Percentiles rank a stretch among this genome's conserved stretches.
Evolutionary conservation across 1,140 invertebrate genomes (phyloP).

Genomic region (Drosophila santomea): DNA sequence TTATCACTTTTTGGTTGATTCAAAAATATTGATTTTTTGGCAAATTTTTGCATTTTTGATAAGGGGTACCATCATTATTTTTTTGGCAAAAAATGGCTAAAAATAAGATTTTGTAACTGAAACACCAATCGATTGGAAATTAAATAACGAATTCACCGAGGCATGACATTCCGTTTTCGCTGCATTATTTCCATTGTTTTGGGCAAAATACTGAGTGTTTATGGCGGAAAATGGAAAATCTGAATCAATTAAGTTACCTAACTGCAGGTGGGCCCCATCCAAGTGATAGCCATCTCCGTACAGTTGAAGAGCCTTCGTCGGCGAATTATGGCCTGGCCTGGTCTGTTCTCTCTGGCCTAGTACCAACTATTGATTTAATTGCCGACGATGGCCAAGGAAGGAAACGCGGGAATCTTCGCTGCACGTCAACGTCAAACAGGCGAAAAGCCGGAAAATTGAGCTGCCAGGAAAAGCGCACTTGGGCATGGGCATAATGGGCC

Average conservation of each 20-base stretch:
- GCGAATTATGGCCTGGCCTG: background rate
- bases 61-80: too few relatives aligned
- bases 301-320: background rate
- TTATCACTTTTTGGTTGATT: background rate
- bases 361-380: slow-evolving; percentile 41
- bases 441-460: slow-evolving; percentile 35
- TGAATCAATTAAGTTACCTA: background rate
- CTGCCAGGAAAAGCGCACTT: slow-evolving; percentile 18
- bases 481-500: slow-evolving; percentile 29
- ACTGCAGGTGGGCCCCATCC: background rate
- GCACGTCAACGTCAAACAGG: slow-evolving; percentile 32
- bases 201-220: background rate
- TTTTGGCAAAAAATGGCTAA: too few relatives aligned
- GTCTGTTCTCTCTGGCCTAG: background rate
- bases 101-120: too few relatives aligned
- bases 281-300: background rate
- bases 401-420: slow-evolving; percentile 8
- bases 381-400: slow-evolving; percentile 19
- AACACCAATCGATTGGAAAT: background rate
- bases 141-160: background rate
- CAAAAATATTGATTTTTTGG: background rate
- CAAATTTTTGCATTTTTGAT: too few relatives aligned
- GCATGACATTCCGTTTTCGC: background rate
- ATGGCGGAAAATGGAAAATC: background rate
- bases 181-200: background rate